Conservation (phyloP, 2,113 vertebrate genomes). For the Nestor notabilis region DNA sequence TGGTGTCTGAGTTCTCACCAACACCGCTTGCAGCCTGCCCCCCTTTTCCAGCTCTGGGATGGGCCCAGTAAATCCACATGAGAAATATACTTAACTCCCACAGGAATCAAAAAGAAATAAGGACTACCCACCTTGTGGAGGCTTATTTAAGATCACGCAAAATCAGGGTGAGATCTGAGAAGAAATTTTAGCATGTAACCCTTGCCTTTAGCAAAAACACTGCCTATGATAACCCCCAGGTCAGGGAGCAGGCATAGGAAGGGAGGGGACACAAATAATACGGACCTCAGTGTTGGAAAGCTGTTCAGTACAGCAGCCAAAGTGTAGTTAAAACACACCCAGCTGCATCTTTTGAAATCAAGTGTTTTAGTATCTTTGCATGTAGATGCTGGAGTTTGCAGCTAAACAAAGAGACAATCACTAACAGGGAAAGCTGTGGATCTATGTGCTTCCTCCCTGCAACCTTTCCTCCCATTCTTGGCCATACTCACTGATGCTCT, state of each 20-base stretch:
- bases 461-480: neutral
- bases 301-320: neutral
- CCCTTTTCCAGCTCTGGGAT: neutral
- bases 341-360: neutral
- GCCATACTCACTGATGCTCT: neutral
- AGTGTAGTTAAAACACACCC: neutral
- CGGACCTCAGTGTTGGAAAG: neutral
- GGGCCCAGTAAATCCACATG: neutral
- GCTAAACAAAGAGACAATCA: neutral
- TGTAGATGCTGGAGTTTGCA: neutral
- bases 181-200: neutral
- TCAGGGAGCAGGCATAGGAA: neutral
- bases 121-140: neutral
- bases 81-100: neutral
- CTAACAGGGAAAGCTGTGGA: neutral
- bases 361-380: neutral
- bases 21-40: neutral
- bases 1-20: neutral
- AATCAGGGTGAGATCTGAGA: neutral
- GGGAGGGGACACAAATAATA: neutral
- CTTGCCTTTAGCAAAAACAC: neutral
- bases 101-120: neutral
- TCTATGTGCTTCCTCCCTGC: neutral
- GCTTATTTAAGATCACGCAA: neutral
- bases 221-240: neutral